A percentile compares a stretch with the other conserved stretches of the same genome.
These are phyloP conservation scores for Cololabis saira DNA, from an alignment of 2,113 vertebrate genomes.

Conservation along the genomic window DNA sequence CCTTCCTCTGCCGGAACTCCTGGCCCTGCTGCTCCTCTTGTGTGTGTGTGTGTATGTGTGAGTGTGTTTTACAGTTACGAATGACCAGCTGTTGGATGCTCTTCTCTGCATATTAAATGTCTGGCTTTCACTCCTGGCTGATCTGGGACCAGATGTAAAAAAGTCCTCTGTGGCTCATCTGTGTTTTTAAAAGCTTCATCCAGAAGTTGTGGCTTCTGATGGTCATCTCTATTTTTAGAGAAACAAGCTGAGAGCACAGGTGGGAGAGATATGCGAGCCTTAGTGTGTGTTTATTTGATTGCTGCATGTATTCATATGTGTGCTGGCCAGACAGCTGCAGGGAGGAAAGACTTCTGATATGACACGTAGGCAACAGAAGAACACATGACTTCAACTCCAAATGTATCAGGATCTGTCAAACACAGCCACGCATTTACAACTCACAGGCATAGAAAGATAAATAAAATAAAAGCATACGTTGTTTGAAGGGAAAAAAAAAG, in stretches of 20 bases:
- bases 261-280: constrained; percentile 36
- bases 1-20: constrained; percentile 58
- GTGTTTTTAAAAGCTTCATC: constrained; percentile 50
- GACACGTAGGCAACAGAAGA: constrained; percentile 56
- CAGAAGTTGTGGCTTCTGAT: constrained; percentile 63
- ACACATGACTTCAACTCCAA: background rate
- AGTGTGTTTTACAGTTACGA: constrained; percentile 54
- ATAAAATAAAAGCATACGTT: background rate
- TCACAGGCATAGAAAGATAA: background rate
- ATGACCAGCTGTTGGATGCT: constrained; percentile 66
- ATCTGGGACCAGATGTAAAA: constrained; percentile 68
- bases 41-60: constrained; percentile 27
- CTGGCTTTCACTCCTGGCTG: constrained; percentile 48
- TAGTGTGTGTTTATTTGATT: constrained; percentile 16
- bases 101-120: constrained; percentile 61
- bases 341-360: constrained; percentile 36
- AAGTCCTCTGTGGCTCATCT: constrained; percentile 60
- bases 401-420: constrained; percentile 31
- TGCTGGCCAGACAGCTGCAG: constrained; percentile 42
- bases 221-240: constrained; percentile 65
- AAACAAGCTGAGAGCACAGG: constrained; percentile 51
- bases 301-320: constrained; percentile 17
- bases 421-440: background rate
- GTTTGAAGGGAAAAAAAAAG: background rate
- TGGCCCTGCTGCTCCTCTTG: constrained; percentile 43